Conservation (phyloP, 1,140 invertebrate genomes). For the Ladona fulva region DNA sequence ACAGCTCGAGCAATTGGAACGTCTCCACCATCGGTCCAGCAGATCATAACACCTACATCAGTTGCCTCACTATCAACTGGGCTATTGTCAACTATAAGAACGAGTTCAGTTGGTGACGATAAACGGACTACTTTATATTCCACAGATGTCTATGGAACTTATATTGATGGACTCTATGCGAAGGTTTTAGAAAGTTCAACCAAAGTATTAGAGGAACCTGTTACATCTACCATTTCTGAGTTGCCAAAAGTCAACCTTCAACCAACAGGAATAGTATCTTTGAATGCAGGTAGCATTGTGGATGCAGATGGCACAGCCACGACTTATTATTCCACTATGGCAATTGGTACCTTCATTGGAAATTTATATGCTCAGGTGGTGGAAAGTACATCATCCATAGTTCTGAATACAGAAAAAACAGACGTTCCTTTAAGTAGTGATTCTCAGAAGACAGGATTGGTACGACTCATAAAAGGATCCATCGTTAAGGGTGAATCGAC, state of each 20-base stretch:
- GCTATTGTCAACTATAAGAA: conserved; percentile 60
- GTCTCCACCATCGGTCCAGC: conserved; percentile 18
- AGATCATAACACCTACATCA: conserved; percentile 12
- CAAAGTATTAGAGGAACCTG: conserved; percentile 32
- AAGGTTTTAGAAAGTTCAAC: conserved; percentile 59
- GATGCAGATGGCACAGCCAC: conserved; percentile 62
- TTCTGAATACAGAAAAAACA: conserved; percentile 52
- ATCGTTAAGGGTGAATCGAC: conserved; percentile 57
- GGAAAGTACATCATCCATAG: conserved; percentile 55
- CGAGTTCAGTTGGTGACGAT: conserved; percentile 49
- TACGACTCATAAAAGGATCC: conserved; percentile 58
- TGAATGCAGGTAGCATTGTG: conserved; percentile 61
- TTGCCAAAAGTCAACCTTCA: conserved; percentile 25
- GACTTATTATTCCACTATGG: conserved; percentile 60
- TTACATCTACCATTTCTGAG: neutral
- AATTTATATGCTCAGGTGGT: conserved; percentile 55
- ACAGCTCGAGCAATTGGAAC: conserved; percentile 36
- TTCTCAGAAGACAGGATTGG: conserved; percentile 48
- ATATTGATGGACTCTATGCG: conserved; percentile 70
- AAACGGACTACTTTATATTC: conserved; percentile 53
- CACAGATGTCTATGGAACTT: conserved; percentile 68
- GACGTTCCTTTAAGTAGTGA: conserved; percentile 31
- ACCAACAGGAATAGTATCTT: conserved; percentile 51
- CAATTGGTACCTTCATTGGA: conserved; percentile 54
- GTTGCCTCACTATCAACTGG: conserved; percentile 46